Base-by-base conservation (phyloP, 2,797 vertebrate species). In the Coregonus sp. region DNA sequence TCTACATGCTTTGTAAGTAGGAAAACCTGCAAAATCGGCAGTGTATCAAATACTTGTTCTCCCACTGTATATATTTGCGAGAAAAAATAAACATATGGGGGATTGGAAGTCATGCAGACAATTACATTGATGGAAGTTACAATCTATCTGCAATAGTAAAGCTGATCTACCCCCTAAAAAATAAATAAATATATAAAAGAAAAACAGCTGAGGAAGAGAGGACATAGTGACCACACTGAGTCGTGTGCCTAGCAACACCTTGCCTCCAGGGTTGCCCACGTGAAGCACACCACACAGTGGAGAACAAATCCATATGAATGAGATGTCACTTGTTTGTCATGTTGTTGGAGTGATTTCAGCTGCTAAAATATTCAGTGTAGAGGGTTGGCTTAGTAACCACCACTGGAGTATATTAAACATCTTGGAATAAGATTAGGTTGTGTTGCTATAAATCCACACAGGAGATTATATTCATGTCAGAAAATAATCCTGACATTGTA, bases 241-340 rank as follows among this genome's bases (percentile, higher is more conserved):
- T 82, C 51, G 78, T 74, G 73, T 70, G 61, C 35, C 50, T 20
- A 14, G 35, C 78, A 33, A 65, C 77, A 56, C 59, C 25, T 63
- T 63, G 7, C 59, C 59, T 25, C 20, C 59, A 25, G 20, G 59
- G 59, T 20, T 9, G 40, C 9, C 40, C 40, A 47, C 7, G 20
- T 63, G 59, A 25, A 63, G 25, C 7, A 63, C 59, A 63, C n/a
- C 67, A 80, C 71, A 65, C 72, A 47, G 5, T 3, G 5, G 12
- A 70, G 35, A 16, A 9, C 20, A 67, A 37, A 61, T 3, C 16
- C n/a, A 61, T 29, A 7, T 3, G 37, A 47, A n/a, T 47, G 11
- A 47, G 40, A 11, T 47, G 40, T 47, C 40, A 47, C 9, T 11
- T 25, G 29, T 18, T 7, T 69, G 14, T 69, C 4, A 67, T 35